A percentile compares a stretch with the other conserved stretches of the same genome.
phyloP scores from a whole-genome alignment of 2,113 vertebrate genomes.

The Bothrops jararaca region DNA sequence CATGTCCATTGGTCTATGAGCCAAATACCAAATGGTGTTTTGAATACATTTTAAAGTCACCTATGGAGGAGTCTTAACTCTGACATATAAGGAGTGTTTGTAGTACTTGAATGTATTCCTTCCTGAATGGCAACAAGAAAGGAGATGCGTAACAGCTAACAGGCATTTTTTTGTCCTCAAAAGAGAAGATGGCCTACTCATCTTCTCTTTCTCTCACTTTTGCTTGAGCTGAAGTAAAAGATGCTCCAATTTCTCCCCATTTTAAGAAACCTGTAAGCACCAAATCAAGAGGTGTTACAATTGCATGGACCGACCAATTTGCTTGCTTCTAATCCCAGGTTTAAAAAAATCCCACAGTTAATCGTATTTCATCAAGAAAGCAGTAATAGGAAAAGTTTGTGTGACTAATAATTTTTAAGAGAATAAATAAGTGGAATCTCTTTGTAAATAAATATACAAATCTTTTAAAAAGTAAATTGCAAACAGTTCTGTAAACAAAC shows the following conservation, averaged over 20 bases:
- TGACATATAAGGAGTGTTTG: background rate
- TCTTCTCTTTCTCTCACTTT: background rate
- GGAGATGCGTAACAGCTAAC: background rate
- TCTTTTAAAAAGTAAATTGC: background rate
- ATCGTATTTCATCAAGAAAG: constrained; percentile 26
- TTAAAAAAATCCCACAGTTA: constrained; percentile 30
- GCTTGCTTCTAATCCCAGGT: background rate
- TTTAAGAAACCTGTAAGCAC: background rate
- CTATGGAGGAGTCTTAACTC: background rate
- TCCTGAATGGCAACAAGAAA: background rate
- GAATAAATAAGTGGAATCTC: background rate
- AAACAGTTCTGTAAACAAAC: background rate
- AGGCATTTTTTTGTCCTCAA: background rate
- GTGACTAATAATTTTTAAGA: background rate
- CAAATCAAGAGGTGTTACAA: background rate
- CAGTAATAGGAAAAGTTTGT: background rate
- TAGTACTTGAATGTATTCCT: background rate
- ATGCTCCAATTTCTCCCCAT: too few species aligned
- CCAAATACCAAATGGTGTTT: too few species aligned
- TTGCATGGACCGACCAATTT: background rate
- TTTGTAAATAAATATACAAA: background rate
- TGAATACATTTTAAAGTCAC: background rate
- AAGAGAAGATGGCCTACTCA: too few species aligned
- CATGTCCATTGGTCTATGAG: background rate
- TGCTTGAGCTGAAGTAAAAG: background rate